These are phyloP conservation scores for Aythya baeri DNA, from an alignment of 2,113 vertebrate genomes.

Conservation along the genomic window DNA sequence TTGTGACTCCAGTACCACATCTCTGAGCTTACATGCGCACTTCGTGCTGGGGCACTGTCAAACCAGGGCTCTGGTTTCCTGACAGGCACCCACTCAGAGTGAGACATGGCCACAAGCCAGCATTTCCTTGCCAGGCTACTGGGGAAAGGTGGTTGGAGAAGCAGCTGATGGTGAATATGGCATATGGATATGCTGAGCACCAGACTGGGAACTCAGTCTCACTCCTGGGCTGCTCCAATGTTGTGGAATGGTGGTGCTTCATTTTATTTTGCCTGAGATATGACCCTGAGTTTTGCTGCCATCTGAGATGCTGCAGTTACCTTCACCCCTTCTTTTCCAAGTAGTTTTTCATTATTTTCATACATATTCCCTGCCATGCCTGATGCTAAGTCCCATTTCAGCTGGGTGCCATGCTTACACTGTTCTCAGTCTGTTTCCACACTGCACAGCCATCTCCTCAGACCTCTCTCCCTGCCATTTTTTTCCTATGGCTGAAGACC, in stretches of 20 bases:
- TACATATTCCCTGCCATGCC: background rate
- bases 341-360: background rate
- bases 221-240: background rate
- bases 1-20: background rate
- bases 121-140: background rate
- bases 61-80: background rate
- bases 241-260: background rate
- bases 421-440: background rate
- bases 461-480: background rate
- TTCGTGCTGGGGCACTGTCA: background rate
- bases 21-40: background rate
- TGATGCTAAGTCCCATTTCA: background rate
- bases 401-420: background rate
- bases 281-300: background rate
- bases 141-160: background rate
- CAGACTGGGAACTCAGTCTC: background rate
- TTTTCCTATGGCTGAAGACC: background rate
- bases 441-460: background rate
- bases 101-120: background rate
- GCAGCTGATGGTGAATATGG: background rate
- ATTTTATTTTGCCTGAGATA: background rate
- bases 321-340: background rate
- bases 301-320: background rate
- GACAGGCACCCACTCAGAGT: background rate
- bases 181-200: background rate